Base-by-base conservation (phyloP, 1,140 invertebrate genomes). In the Coenobita brevimanus region DNA sequence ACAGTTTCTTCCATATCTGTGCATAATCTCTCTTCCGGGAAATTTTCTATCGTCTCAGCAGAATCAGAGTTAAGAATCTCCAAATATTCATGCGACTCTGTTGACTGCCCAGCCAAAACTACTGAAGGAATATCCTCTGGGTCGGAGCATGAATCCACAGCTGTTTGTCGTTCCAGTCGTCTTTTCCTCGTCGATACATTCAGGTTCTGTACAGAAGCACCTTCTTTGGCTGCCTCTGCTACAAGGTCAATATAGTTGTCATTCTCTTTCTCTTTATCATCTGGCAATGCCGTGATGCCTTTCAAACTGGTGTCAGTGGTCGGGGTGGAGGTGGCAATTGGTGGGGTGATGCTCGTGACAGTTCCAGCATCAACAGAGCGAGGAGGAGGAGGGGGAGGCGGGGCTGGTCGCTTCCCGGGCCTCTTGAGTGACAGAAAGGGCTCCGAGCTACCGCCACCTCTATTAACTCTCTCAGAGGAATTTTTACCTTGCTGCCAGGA, bases 401-500 rank as follows among this genome's bases (percentile, higher is more conserved):
- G 85, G 2, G 85, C 85, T 36, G 85, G 85, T 2, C 85, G 76
- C 3, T 87, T 87, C n/a, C 76, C 46, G 21, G 76, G 50, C 43
- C 73, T 67, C 62, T 73, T 87, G 46, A 87, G 64, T 0, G 85
- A 87, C 33, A 81, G 33, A 36, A 87, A 87, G 3, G 43, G 46
- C 60, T 87, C 85, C 21, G 62, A 24, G 33, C 76, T 57, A 13
- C 62, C 64, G 21, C 38, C 36, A 10, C 76, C 78, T 71, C 76
- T 41, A 3, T 41, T 46, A n/a, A 17, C 76, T 15, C 76, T 60
- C 33, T 87, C 85, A 10, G 50, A 38, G 17, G 60, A 36, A 57
- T 50, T 64, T 54, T 82, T 86, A 1, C 60, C 69, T 62, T 76
- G 67, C 50, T 82, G 80, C 89, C 89, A 86, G 6, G 81, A 89